Percentiles rank a stretch among this genome's conserved stretches.
Conservation (phyloP, 1,140 invertebrate genomes). For the Proales similis region DNA sequence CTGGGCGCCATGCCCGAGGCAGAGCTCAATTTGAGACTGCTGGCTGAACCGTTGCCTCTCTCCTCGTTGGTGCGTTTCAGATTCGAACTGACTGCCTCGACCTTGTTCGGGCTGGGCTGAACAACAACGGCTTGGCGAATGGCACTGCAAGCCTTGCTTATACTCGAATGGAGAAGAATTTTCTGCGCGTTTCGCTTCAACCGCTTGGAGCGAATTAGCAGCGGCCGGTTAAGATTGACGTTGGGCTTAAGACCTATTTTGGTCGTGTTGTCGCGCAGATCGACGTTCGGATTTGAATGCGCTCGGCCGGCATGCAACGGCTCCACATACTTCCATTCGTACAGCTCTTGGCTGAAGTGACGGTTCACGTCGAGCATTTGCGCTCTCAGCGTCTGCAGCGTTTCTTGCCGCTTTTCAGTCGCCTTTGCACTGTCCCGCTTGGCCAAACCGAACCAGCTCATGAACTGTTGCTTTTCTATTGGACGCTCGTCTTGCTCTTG, state of each 20-base stretch:
- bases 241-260: slow-evolving; percentile 32
- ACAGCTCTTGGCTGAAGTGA: slow-evolving; percentile 10
- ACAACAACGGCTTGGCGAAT: no score
- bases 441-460: slow-evolving; percentile 15
- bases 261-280: background rate
- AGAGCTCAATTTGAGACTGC: slow-evolving; percentile 1
- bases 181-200: slow-evolving; percentile 18
- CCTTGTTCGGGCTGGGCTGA: background rate
- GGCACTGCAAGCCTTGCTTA: no score
- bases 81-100: background rate
- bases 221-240: slow-evolving; percentile 25
- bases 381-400: background rate
- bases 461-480: background rate
- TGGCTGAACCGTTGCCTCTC: background rate
- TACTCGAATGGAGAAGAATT: background rate
- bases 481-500: background rate
- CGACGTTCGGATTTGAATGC: background rate
- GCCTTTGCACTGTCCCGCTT: background rate
- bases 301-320: background rate
- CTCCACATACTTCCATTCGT: slow-evolving; percentile 6
- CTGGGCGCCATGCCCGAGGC: slow-evolving; percentile 6
- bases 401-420: background rate
- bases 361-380: slow-evolving; percentile 33
- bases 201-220: slow-evolving; percentile 11
- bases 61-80: background rate